phyloP scores from a whole-genome alignment of 1,140 invertebrate species.

The Bombus consobrinus region DNA sequence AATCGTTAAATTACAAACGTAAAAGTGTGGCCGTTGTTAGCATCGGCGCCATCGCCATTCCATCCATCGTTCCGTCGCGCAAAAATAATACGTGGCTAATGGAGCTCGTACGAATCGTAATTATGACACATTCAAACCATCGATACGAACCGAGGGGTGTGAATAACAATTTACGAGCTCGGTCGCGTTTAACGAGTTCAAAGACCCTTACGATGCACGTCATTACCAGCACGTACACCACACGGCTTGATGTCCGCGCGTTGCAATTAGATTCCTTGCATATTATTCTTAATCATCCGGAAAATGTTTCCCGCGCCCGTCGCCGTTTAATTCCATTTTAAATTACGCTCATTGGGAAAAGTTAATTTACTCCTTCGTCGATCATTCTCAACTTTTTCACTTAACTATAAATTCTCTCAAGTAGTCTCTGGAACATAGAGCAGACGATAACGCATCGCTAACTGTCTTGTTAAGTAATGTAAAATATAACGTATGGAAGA shows the following conservation, averaged over 20 bases:
- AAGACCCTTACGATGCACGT: slow-evolving; percentile 1
- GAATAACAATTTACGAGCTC: slow-evolving; percentile 50
- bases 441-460: not conserved
- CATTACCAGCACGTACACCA: not conserved
- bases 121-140: slow-evolving; percentile 36
- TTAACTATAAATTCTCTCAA: not conserved
- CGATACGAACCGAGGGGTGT: slow-evolving; percentile 15
- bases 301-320: not conserved
- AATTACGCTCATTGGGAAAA: not conserved
- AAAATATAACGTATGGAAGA: not conserved
- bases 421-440: not conserved
- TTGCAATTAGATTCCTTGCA: slow-evolving; percentile 26
- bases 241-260: not conserved
- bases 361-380: not conserved
- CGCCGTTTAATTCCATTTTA: slow-evolving; percentile 6
- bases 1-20: slow-evolving; percentile 38
- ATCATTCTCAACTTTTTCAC: not conserved
- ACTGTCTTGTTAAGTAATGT: not conserved
- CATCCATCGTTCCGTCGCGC: slow-evolving; percentile 18
- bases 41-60: not conserved
- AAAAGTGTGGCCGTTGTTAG: slow-evolving; percentile 7
- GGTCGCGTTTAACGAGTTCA: slow-evolving; percentile 25
- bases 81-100: slow-evolving; percentile 46
- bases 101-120: slow-evolving; percentile 30
- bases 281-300: slow-evolving; percentile 18